These are phyloP conservation scores for Acleris emargana DNA, from an alignment of 2,888 invertebrate species.

Conservation along the genomic window DNA sequence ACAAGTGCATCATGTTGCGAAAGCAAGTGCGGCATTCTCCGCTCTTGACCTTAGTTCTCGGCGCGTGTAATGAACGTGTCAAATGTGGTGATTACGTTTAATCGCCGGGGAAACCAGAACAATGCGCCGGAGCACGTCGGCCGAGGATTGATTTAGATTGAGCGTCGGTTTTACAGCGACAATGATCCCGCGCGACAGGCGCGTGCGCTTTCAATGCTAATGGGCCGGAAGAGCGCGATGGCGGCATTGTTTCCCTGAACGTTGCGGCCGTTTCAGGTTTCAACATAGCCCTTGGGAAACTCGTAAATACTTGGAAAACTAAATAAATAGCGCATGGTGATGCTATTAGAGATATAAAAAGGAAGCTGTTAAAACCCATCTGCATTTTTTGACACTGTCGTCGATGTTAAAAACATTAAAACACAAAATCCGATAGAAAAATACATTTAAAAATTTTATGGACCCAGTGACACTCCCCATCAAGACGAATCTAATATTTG, in stretches of 20 bases:
- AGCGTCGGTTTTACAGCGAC: conserved; percentile 64
- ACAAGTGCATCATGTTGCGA: conserved; percentile 31
- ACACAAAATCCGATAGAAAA: too few relatives aligned
- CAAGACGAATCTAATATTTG: too few relatives aligned
- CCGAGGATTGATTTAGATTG: conserved; percentile 71
- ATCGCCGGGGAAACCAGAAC: conserved; percentile 69
- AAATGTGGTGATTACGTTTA: conserved; percentile 73
- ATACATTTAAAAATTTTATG: too few relatives aligned
- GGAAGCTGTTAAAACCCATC: too few relatives aligned
- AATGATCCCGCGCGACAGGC: conserved; percentile 68
- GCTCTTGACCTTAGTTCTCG: conserved; percentile 61
- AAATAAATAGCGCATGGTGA: not conserved
- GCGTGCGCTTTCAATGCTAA: conserved; percentile 81
- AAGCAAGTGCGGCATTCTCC: conserved; percentile 48
- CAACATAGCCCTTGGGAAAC: conserved; percentile 36
- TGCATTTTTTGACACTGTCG: too few relatives aligned
- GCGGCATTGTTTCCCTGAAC: conserved; percentile 65
- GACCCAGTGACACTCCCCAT: too few relatives aligned
- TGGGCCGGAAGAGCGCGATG: conserved; percentile 74
- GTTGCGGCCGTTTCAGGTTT: conserved; percentile 56
- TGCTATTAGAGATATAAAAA: too few relatives aligned
- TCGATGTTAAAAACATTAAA: too few relatives aligned
- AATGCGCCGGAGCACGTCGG: conserved; percentile 59
- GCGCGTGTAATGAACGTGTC: conserved; percentile 63
- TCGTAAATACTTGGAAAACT: not conserved